Evolutionary conservation across 2,888 invertebrate species (phyloP), one percentile per base, ranked within the genome.

Genomic region (Pyrgus malvae): DNA sequence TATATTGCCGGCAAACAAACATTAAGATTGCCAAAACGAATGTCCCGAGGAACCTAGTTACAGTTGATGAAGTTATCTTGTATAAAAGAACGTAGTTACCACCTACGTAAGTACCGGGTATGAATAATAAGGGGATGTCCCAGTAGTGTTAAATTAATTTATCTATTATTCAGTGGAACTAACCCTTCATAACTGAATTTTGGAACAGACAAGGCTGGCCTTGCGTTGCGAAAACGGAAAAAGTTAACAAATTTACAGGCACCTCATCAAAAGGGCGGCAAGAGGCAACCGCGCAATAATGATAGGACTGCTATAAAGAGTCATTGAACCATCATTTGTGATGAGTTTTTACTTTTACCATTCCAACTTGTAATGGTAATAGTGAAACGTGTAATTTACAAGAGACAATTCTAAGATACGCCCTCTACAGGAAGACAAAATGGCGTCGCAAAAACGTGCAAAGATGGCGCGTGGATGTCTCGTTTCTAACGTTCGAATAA

Each of bases 321-420:
- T 59, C 58, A 50, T 59, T 58, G 51, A 60, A 60, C 60, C 51
- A 45, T 68, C 59, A 48, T 23, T 48, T 55, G 61, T 67, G 59
- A 67, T 76, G 66, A 68, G 73, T 74, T 87, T 84, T 86, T 84
- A 86, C 86, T 86, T 84, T 85, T 83, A 72, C 77, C 72, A 80
- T n/a, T n/a, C n/a, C n/a, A n/a, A n/a, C n/a, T n/a, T n/a, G n/a
- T n/a, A n/a, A n/a, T n/a, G n/a, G n/a, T n/a, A n/a, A n/a, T n/a
- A n/a, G n/a, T n/a, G n/a, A n/a, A n/a, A n/a, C n/a, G n/a, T n/a
- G n/a, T n/a, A n/a, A n/a, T n/a, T 78, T 46, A 31, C 45, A 35
- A 9, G 76, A 79, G 80, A 80, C 71, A 69, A 76, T 79, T 82
- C 75, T 74, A 72, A 73, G 68, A 48, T 58, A 69, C 63, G 64